Evolutionary conservation across 2,113 vertebrate genomes (phyloP).

Genomic region (Callipepla californica): DNA sequence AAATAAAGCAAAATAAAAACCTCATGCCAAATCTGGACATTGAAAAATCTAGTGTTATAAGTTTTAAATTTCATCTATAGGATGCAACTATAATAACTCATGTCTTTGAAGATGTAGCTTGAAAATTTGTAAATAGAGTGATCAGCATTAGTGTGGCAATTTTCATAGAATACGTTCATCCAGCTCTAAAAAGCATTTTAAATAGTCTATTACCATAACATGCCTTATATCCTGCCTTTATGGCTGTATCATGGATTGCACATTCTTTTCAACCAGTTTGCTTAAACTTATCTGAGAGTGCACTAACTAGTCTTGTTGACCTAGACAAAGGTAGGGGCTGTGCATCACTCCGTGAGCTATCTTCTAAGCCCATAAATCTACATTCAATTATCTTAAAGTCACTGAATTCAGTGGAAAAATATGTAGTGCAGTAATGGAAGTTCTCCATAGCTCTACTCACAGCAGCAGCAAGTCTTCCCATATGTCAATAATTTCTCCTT

Average conservation of each 20-base stretch:
- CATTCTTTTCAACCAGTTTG: neutral
- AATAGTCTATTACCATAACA: neutral
- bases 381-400: neutral
- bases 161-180: neutral
- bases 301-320: neutral
- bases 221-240: neutral
- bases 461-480: neutral
- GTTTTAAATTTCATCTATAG: neutral
- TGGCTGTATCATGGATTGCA: neutral
- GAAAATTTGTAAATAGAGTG: neutral
- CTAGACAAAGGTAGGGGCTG: neutral
- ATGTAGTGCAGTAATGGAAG: neutral
- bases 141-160: neutral
- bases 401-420: neutral
- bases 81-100: neutral
- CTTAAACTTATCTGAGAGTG: neutral
- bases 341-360: neutral
- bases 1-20: neutral
- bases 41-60: neutral
- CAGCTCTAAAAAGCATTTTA: neutral
- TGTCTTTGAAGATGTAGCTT: neutral
- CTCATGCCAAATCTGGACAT: neutral
- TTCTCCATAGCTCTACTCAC: neutral
- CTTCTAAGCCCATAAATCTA: neutral
- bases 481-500: neutral